phyloP scores from a whole-genome alignment of 2,113 vertebrate species.

The Phodopus roborovskii region DNA sequence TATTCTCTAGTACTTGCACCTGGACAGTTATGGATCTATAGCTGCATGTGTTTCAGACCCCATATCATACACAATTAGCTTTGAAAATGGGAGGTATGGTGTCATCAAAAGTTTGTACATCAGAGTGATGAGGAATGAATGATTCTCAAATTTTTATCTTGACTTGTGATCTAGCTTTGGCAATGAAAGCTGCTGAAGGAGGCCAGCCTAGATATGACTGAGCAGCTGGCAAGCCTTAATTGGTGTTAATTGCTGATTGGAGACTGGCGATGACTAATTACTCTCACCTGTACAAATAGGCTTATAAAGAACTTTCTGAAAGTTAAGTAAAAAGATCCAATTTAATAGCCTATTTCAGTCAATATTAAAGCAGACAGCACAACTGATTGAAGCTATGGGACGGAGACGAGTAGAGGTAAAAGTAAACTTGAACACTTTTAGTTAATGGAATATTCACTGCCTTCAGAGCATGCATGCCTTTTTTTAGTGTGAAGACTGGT shows the following conservation, averaged over 20 bases:
- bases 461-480: not conserved
- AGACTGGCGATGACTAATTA: constrained; percentile 53
- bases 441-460: not conserved
- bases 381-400: not conserved
- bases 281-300: constrained; percentile 66
- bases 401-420: not conserved
- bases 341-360: constrained; percentile 44
- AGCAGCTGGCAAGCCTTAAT: constrained; percentile 62
- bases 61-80: constrained; percentile 31
- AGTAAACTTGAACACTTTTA: not conserved
- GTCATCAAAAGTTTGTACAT: constrained; percentile 63
- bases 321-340: constrained; percentile 27
- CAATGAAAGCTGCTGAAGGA: not conserved
- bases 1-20: not conserved
- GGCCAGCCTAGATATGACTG: not conserved
- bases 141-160: constrained; percentile 25
- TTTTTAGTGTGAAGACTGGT: not conserved
- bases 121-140: constrained; percentile 26
- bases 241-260: constrained; percentile 74
- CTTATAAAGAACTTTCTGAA: constrained; percentile 43
- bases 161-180: not conserved
- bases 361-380: constrained; percentile 13
- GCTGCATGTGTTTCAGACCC: constrained; percentile 13
- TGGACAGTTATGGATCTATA: not conserved
- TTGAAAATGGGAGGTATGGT: not conserved